A percentile compares a stretch with the other conserved stretches of the same genome.
Conservation (phyloP, 1,140 invertebrate species). For the Leptinotarsa lineolata region DNA sequence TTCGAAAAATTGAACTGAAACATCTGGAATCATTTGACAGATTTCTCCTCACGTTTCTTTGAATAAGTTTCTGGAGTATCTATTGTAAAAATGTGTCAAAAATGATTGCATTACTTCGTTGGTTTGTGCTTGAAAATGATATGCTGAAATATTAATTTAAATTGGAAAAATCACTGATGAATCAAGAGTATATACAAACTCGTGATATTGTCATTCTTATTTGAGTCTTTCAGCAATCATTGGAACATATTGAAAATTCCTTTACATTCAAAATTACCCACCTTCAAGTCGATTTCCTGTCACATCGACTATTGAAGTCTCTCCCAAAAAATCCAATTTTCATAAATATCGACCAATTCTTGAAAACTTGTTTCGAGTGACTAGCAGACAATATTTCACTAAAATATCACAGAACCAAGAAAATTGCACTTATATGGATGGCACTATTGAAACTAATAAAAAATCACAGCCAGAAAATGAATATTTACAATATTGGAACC, state of each 20-base stretch:
- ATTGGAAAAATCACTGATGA: too few relatives aligned
- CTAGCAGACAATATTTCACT: neutral
- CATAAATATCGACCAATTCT: neutral
- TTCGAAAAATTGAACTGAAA: too few relatives aligned
- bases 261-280: neutral
- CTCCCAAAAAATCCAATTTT: neutral
- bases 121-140: too few relatives aligned
- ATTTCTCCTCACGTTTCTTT: too few relatives aligned
- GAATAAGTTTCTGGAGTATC: too few relatives aligned
- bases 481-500: neutral
- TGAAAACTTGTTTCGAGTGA: neutral
- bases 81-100: too few relatives aligned
- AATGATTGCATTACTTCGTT: too few relatives aligned
- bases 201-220: too few relatives aligned
- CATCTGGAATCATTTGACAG: too few relatives aligned
- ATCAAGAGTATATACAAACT: too few relatives aligned
- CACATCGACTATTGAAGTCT: constrained; percentile 9
- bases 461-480: neutral
- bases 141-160: too few relatives aligned
- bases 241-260: neutral
- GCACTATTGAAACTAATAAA: neutral
- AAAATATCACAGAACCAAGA: neutral
- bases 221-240: too few relatives aligned
- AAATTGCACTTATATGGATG: constrained; percentile 4
- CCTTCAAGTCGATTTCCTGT: neutral